Conservation (phyloP, 2,113 vertebrate species). For the Ciconia maguari region DNA sequence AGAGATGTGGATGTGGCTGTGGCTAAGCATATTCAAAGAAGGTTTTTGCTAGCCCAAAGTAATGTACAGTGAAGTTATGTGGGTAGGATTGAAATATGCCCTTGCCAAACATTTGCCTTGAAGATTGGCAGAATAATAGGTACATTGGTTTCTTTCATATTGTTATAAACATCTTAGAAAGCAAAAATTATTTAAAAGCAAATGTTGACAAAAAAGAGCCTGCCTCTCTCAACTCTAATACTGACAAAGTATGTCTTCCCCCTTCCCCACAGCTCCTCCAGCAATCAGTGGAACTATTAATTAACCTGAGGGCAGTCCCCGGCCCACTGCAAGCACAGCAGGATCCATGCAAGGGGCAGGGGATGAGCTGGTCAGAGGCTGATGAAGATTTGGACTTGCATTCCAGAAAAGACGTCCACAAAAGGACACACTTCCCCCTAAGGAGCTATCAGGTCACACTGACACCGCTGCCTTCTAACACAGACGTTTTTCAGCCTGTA, state of each 20-base stretch:
- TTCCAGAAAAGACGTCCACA: background rate
- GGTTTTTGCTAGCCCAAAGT: slow-evolving; percentile 20
- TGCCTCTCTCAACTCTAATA: background rate
- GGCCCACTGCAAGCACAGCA: accelerated
- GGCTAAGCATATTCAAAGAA: slow-evolving; percentile 32
- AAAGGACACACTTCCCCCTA: background rate
- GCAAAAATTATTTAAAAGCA: background rate
- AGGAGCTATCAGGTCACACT: background rate
- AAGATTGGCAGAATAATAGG: slow-evolving; percentile 39
- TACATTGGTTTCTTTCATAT: background rate
- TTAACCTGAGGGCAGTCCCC: background rate
- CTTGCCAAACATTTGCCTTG: slow-evolving; percentile 43
- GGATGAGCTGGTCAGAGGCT: background rate
- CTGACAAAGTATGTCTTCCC: background rate
- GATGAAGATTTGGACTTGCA: slow-evolving; percentile 13
- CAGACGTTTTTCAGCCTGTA: background rate
- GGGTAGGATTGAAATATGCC: slow-evolving; percentile 54
- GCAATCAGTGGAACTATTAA: background rate
- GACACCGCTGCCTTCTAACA: background rate
- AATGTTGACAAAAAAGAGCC: background rate
- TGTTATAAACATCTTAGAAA: background rate
- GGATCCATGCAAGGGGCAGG: background rate
- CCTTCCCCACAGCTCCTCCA: background rate
- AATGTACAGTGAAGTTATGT: slow-evolving; percentile 29
- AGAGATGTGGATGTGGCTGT: background rate